Conservation (phyloP, 2,797 vertebrate genomes). For the Naso thynnoides region DNA sequence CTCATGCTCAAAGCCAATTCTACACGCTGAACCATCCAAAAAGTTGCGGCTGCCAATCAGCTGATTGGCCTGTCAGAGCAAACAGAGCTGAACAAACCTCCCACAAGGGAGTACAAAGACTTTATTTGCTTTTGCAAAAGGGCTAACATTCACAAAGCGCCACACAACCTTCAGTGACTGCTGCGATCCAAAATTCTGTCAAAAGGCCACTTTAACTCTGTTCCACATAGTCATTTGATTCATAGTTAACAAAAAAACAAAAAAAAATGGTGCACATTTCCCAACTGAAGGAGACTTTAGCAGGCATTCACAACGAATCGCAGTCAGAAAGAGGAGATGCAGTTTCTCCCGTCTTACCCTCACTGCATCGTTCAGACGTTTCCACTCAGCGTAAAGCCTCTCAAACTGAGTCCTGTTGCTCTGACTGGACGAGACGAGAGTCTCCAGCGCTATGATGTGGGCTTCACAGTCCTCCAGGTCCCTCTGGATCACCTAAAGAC, state of each 20-base stretch:
- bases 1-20: no score
- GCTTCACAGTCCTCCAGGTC: slow-evolving; percentile 87
- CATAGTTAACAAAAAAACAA: neutral
- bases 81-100: no score
- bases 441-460: slow-evolving; percentile 85
- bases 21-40: no score
- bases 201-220: neutral
- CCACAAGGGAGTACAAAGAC: no score
- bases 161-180: no score
- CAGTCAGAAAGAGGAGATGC: neutral
- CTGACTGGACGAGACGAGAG: slow-evolving; percentile 84
- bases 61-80: no score
- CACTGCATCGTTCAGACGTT: slow-evolving; percentile 81
- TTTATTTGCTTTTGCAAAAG: no score
- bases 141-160: no score
- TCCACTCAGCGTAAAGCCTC: slow-evolving; percentile 83
- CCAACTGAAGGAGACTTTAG: neutral
- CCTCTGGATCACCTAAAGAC: slow-evolving; percentile 87
- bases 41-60: no score
- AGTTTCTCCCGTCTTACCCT: slow-evolving; percentile 80
- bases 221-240: neutral
- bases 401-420: slow-evolving; percentile 85
- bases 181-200: no score
- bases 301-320: neutral
- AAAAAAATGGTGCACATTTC: neutral